Percentiles rank a stretch among this genome's conserved stretches.
These are phyloP conservation scores for Phasia obesa DNA, from an alignment of 2,888 invertebrate genomes.

Conservation along the genomic window DNA sequence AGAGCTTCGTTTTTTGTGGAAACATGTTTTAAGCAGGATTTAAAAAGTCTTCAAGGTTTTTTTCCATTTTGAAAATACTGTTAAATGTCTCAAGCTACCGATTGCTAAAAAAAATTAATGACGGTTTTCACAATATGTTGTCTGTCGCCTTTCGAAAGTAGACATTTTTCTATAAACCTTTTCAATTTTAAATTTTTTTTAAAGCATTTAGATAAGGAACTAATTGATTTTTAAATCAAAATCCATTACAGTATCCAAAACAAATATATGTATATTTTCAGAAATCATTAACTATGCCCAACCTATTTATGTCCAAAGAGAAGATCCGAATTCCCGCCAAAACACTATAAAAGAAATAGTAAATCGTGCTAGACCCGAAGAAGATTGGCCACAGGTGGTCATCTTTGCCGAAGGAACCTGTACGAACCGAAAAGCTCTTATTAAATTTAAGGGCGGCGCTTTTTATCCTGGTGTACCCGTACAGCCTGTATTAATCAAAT, in stretches of 20 bases:
- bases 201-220: no score
- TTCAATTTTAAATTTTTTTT: no score
- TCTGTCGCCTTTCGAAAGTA: no score
- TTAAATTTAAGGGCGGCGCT: constrained; percentile 95
- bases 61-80: no score
- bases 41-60: no score
- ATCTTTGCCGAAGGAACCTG: constrained; percentile 99
- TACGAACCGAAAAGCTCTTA: constrained; percentile 95
- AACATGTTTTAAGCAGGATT: no score
- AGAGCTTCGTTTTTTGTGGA: no score
- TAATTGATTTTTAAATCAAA: not conserved
- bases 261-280: constrained; percentile 80
- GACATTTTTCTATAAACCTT: no score
- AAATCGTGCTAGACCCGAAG: constrained; percentile 90
- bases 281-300: constrained; percentile 96
- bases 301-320: constrained; percentile 96
- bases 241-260: not conserved
- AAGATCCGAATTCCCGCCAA: constrained; percentile 95
- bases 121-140: no score
- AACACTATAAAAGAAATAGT: constrained; percentile 95
- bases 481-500: constrained; percentile 95
- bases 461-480: constrained; percentile 98
- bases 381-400: constrained; percentile 94
- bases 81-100: no score
- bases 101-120: no score